phyloP scores from a whole-genome alignment of 2,888 invertebrate genomes.

The Charanyca ferruginea region DNA sequence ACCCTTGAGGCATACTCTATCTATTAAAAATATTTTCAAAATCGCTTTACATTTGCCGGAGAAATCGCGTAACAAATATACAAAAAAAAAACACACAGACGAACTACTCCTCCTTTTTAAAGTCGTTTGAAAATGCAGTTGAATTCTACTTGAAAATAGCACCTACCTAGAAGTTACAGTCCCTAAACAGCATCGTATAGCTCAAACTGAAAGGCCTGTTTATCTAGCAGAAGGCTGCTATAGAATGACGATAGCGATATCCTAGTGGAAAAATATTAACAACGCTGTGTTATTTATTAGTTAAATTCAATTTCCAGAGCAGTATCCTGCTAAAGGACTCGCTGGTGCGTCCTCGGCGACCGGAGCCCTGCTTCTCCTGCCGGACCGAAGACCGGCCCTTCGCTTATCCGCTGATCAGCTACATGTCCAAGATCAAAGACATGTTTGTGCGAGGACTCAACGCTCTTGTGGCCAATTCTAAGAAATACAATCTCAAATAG shows the following conservation, averaged over 20 bases:
- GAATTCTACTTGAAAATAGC: no score
- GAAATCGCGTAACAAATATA: no score
- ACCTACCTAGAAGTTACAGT: no score
- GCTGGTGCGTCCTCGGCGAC: conserved; percentile 72
- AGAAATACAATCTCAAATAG: conserved; percentile 65
- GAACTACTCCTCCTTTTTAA: no score
- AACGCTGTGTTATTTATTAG: background rate
- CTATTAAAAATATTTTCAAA: no score
- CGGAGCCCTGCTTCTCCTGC: conserved; percentile 81
- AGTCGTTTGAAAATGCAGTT: no score
- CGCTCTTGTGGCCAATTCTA: conserved; percentile 71
- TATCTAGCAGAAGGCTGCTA: background rate
- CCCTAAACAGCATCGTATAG: no score
- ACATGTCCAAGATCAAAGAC: conserved; percentile 79
- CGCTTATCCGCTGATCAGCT: conserved; percentile 78
- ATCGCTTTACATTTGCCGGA: no score
- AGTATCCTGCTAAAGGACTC: conserved; percentile 78
- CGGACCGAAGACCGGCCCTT: conserved; percentile 80
- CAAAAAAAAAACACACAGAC: no score
- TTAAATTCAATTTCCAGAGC: conserved; percentile 73
- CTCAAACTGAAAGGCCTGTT: no score
- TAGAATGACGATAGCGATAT: background rate
- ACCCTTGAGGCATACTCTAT: no score
- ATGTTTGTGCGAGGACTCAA: conserved; percentile 75
- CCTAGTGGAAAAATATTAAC: no score